A percentile compares a stretch with the other conserved stretches of the same genome.
These are phyloP conservation scores for Drosophila oshimai DNA, from an alignment of 1,140 invertebrate genomes.

Conservation along the genomic window DNA sequence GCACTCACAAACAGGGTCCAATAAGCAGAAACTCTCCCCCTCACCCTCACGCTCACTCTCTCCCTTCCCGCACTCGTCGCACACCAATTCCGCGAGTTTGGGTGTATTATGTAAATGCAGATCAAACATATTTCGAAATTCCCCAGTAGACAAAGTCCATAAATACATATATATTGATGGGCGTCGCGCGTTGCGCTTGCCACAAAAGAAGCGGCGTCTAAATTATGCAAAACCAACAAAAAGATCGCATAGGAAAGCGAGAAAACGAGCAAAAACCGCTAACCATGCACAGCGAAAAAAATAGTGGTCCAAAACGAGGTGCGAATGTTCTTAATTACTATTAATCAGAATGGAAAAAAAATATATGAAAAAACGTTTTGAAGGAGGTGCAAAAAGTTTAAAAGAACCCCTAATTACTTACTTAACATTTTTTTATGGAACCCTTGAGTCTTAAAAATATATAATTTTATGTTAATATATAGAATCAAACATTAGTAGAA, in stretches of 20 bases:
- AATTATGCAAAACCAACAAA: slow-evolving; percentile 69
- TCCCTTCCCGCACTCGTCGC: not conserved
- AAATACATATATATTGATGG: slow-evolving; percentile 24
- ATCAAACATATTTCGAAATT: slow-evolving; percentile 53
- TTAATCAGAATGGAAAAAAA: too few species aligned
- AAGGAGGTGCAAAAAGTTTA: too few species aligned
- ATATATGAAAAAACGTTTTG: too few species aligned
- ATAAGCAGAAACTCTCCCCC: not conserved
- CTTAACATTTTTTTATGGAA: too few species aligned
- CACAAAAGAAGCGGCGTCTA: slow-evolving; percentile 56
- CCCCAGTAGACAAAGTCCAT: slow-evolving; percentile 31
- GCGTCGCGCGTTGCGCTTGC: slow-evolving; percentile 31
- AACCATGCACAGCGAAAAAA: slow-evolving; percentile 48
- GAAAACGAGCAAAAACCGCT: slow-evolving; percentile 56
- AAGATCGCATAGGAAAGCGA: slow-evolving; percentile 65
- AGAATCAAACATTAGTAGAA: too few species aligned
- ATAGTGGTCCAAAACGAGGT: not conserved
- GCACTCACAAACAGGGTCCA: slow-evolving; percentile 5
- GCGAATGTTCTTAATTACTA: not conserved
- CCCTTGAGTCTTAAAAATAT: too few species aligned
- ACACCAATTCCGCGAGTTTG: slow-evolving; percentile 3
- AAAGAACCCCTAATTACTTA: too few species aligned
- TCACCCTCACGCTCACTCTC: not conserved
- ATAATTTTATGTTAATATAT: too few species aligned
- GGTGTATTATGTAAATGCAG: slow-evolving; percentile 45